These are phyloP conservation scores for Morinoia aosen DNA, from an alignment of 2,888 invertebrate genomes.

Conservation along the genomic window DNA sequence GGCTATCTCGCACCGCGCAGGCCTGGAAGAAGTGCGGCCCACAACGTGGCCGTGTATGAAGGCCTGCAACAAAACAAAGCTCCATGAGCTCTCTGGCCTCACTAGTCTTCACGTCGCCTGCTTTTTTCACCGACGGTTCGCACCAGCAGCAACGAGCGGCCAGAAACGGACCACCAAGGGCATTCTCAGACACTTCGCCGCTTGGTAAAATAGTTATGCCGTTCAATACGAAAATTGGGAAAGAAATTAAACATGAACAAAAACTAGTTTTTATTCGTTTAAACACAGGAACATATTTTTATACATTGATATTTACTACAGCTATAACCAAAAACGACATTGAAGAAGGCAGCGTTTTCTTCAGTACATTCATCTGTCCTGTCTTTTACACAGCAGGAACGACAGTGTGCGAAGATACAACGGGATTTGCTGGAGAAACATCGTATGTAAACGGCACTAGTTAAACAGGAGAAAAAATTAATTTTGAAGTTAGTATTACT, in stretches of 20 bases:
- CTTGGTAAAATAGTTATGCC: not conserved
- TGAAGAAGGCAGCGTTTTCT: not conserved
- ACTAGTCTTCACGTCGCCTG: not conserved
- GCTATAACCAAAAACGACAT: not conserved
- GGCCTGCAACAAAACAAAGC: slow-evolving; percentile 5
- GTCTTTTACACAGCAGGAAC: not conserved
- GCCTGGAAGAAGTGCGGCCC: not conserved
- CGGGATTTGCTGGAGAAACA: too few species aligned
- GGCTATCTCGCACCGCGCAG: not conserved
- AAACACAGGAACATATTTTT: not conserved
- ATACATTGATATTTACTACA: not conserved
- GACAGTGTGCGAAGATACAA: not conserved
- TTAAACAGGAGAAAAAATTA: not conserved
- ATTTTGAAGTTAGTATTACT: not conserved
- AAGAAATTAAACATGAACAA: not conserved
- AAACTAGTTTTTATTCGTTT: not conserved
- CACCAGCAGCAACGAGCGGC: not conserved
- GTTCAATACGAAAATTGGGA: not conserved
- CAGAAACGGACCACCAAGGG: not conserved
- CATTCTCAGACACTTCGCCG: not conserved
- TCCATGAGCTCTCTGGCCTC: slow-evolving; percentile 30
- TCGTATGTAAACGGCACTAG: too few species aligned
- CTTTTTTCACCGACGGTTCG: not conserved
- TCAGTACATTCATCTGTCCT: not conserved
- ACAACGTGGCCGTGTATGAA: not conserved